Base-by-base conservation (phyloP, 2,797 vertebrate genomes). In the Takifugu ocellatus region DNA sequence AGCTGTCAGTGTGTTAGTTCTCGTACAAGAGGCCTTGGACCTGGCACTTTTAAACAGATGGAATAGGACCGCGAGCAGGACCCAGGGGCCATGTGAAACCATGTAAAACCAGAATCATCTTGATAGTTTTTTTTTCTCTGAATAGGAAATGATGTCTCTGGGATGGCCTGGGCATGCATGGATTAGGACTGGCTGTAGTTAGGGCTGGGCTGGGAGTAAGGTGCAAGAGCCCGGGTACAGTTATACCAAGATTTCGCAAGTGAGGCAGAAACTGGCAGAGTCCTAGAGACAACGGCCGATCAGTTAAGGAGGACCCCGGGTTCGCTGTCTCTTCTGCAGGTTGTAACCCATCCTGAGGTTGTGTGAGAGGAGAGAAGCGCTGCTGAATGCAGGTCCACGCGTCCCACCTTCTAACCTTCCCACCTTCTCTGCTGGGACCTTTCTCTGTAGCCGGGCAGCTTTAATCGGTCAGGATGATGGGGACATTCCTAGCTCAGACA, bases 271-370 rank as follows among this genome's bases (percentile, higher is more conserved):
- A 81, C 21, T 21, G 21, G 21, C 71, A 77, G 68, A 58, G 62
- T 43, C 64, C 21, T 24, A 75, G 75, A 55, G 61, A 75, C 72
- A 76, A 78, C 87, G 84, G 84, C 78, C 63, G 86, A 85, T 84
- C 1, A 78, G 47, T 61, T 72, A 72, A 72, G 82, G 80, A 84
- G 67, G 82, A 80, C 82, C 84, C 78, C 63, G 33, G 46, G 49
- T 33, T 49, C 70, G 57, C 66, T 29, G 43, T 5, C 17, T 11
- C 51, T 51, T 46, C 44, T 17, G 68, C 81, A 74, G 83, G 33
- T 25, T 87, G 84, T 87, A 84, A 84, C 82, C 78, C 83, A 81
- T 81, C 83, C 80, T 54, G 74, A 69, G 76, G 85, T 64, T 54
- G 50, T 59, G 50, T 50, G 50, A 51, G 65, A 50, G 52, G 49